phyloP scores from a whole-genome alignment of 1,140 invertebrate species.

The Drosophila arawakana region DNA sequence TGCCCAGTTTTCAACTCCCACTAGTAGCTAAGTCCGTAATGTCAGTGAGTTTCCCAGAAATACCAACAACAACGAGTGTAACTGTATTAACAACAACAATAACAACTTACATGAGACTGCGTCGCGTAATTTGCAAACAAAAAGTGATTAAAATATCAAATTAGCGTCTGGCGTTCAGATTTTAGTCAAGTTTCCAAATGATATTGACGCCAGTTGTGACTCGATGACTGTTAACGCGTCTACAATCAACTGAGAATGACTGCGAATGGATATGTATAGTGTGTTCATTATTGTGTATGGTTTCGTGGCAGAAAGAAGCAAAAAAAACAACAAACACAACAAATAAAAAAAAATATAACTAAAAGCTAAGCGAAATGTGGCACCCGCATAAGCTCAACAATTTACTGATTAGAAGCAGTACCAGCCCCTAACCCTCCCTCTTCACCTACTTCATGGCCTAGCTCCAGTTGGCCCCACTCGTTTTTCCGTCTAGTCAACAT shows the following conservation, averaged over 20 bases:
- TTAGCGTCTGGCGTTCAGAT: slow-evolving; percentile 73
- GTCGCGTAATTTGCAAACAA: slow-evolving; percentile 75
- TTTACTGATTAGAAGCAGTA: slow-evolving; percentile 52
- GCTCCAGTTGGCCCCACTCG: background rate
- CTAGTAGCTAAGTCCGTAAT: too few relatives aligned
- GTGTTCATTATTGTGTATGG: slow-evolving; percentile 12
- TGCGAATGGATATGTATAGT: slow-evolving; percentile 2
- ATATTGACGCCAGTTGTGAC: slow-evolving; percentile 55
- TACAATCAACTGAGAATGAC: slow-evolving; percentile 33
- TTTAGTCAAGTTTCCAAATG: slow-evolving; percentile 64
- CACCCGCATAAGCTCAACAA: slow-evolving; percentile 59
- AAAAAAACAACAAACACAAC: slow-evolving; percentile 16
- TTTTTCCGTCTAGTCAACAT: background rate
- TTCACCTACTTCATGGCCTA: too few relatives aligned
- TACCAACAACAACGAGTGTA: slow-evolving; percentile 4
- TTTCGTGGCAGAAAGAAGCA: slow-evolving; percentile 14
- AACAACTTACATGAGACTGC: slow-evolving; percentile 20
- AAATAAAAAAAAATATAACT: slow-evolving; percentile 7
- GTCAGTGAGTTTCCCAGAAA: background rate
- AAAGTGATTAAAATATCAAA: slow-evolving; percentile 82
- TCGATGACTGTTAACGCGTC: slow-evolving; percentile 32
- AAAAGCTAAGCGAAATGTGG: slow-evolving; percentile 55
- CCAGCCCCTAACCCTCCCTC: background rate
- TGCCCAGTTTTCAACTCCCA: background rate
- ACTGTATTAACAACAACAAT: slow-evolving; percentile 5